Conservation (phyloP, 2,888 invertebrate genomes). For the Nephrotoma flavescens region DNA sequence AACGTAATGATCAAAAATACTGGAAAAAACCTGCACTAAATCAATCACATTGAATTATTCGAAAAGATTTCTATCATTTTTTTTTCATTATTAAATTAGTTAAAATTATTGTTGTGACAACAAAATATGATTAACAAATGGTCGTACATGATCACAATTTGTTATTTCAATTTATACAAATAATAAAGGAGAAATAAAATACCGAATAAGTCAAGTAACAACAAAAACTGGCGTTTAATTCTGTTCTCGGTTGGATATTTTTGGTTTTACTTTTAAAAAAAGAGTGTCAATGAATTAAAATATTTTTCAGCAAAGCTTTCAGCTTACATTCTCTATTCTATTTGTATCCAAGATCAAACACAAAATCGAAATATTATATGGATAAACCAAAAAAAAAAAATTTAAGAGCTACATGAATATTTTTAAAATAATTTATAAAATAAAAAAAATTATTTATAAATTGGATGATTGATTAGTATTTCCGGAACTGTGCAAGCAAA, state of each 20-base stretch:
- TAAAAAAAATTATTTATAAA: background rate
- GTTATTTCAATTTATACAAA: background rate
- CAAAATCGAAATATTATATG: background rate
- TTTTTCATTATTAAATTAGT: background rate
- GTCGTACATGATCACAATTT: background rate
- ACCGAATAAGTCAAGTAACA: background rate
- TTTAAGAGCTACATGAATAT: background rate
- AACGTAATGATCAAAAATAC: background rate
- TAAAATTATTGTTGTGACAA: background rate
- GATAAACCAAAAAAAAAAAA: background rate
- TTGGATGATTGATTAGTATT: slow-evolving; percentile 1
- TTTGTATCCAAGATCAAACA: no score
- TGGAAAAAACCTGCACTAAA: background rate
- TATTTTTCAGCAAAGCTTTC: background rate
- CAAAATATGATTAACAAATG: background rate
- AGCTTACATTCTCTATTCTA: background rate
- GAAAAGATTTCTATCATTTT: background rate
- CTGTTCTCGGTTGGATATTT: background rate
- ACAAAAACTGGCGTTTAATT: background rate
- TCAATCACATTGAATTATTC: background rate
- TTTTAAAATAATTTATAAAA: background rate
- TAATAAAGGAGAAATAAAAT: background rate
- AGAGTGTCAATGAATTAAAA: background rate
- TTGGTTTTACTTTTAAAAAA: background rate
- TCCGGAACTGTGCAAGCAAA: slow-evolving; percentile 2